Conservation (phyloP, 1,140 invertebrate genomes). For the Dreissena rostriformis region DNA sequence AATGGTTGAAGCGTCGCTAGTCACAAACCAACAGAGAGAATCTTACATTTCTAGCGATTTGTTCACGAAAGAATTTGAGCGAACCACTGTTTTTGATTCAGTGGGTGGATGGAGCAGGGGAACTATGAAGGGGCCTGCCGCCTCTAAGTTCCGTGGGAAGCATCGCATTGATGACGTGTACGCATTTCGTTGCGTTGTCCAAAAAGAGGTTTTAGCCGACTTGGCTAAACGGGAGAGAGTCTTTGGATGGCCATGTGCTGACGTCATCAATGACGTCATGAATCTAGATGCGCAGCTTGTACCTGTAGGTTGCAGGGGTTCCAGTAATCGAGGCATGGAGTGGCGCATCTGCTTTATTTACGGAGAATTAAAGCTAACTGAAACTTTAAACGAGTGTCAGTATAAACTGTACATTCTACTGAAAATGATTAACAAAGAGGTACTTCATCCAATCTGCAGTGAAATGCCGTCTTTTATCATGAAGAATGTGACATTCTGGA, state of each 20-base stretch:
- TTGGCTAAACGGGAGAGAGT: not conserved
- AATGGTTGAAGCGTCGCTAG: not conserved
- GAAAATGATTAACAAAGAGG: constrained; percentile 17
- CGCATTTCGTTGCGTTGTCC: constrained; percentile 3
- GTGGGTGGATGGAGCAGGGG: constrained; percentile 11
- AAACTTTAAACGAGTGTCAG: constrained; percentile 25
- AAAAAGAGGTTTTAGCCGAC: not conserved
- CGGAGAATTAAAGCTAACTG: constrained; percentile 18
- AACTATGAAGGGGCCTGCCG: not conserved
- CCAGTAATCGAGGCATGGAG: not conserved
- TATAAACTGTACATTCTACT: constrained; percentile 37
- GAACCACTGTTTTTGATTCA: not conserved
- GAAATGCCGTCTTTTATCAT: constrained; percentile 36
- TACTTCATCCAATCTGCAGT: not conserved
- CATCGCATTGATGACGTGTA: constrained; percentile 13
- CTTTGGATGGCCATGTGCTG: not conserved
- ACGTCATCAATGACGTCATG: constrained; percentile 5
- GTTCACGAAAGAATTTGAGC: constrained; percentile 13
- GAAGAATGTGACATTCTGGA: constrained; percentile 43
- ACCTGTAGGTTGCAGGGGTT: not conserved
- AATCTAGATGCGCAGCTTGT: not conserved
- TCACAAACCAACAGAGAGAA: not conserved
- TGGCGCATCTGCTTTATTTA: constrained; percentile 37
- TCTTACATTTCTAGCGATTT: constrained; percentile 15
- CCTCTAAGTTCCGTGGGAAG: not conserved